Evolutionary conservation across 2,888 invertebrate genomes (phyloP).

Genomic region (Eupithecia subumbrata): DNA sequence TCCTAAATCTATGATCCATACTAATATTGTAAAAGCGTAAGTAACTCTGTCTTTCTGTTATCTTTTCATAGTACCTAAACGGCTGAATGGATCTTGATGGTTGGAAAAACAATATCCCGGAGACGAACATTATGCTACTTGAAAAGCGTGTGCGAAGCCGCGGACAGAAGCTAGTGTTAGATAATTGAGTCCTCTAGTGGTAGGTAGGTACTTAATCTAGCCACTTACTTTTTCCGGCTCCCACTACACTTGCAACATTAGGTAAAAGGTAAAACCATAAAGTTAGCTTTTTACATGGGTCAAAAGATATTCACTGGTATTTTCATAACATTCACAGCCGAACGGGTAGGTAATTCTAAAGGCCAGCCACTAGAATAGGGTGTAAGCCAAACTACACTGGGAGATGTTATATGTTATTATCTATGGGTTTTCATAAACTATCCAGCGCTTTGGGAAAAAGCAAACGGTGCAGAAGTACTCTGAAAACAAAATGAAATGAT

Average conservation of each 20-base stretch:
- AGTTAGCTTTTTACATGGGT: constrained; percentile 15
- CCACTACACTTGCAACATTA: constrained; percentile 1
- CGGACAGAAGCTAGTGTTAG: neutral
- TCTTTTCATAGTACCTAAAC: too few relatives aligned
- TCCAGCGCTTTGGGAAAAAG: constrained; percentile 57
- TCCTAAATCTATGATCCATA: too few relatives aligned
- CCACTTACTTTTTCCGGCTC: neutral
- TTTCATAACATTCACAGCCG: constrained; percentile 17
- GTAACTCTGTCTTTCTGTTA: too few relatives aligned
- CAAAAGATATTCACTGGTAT: constrained; percentile 15
- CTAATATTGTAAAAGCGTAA: too few relatives aligned
- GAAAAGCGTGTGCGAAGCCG: too few relatives aligned
- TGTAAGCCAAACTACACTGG: constrained; percentile 14
- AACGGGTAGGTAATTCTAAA: constrained; percentile 9
- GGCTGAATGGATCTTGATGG: too few relatives aligned
- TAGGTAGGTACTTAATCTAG: neutral
- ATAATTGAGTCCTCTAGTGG: neutral
- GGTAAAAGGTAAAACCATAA: constrained; percentile 9
- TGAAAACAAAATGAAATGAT: constrained; percentile 2
- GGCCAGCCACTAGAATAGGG: constrained; percentile 11
- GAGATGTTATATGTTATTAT: constrained; percentile 11
- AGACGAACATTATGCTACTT: too few relatives aligned
- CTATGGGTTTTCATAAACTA: constrained; percentile 52
- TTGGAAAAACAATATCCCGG: too few relatives aligned
- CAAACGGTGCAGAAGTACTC: constrained; percentile 35